These are phyloP conservation scores for Sericinus montela DNA, from an alignment of 2,888 invertebrate species.

Conservation along the genomic window DNA sequence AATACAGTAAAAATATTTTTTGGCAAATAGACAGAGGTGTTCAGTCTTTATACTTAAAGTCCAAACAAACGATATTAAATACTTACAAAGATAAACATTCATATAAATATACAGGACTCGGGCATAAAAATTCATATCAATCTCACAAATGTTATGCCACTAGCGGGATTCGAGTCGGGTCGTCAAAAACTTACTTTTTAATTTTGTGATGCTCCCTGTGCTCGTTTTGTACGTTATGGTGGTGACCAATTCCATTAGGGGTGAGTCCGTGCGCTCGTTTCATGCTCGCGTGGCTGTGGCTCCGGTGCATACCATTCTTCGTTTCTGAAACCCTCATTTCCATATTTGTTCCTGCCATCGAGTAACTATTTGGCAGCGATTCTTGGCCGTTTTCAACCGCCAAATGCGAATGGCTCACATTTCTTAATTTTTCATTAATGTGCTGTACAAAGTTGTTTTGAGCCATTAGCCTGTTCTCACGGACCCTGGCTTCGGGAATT, in stretches of 20 bases:
- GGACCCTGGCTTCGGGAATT: constrained; percentile 71
- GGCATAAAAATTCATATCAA: no score
- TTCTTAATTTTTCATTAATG: constrained; percentile 63
- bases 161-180: no score
- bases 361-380: constrained; percentile 30
- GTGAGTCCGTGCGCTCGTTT: constrained; percentile 54
- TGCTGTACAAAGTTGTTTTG: constrained; percentile 69
- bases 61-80: no score
- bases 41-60: no score
- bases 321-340: constrained; percentile 25
- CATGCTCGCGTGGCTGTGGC: constrained; percentile 70
- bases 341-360: constrained; percentile 24
- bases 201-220: constrained; percentile 52
- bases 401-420: constrained; percentile 48
- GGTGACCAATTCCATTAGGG: constrained; percentile 63
- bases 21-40: no score
- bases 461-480: constrained; percentile 71
- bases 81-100: no score
- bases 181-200: constrained; percentile 50
- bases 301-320: constrained; percentile 52
- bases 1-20: no score
- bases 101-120: no score
- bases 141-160: no score
- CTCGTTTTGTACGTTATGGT: constrained; percentile 54
- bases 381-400: constrained; percentile 60